Evolutionary conservation across 2,888 invertebrate genomes (phyloP), one percentile per base, ranked within the genome.

Genomic region (Seladonia tumulorum): DNA sequence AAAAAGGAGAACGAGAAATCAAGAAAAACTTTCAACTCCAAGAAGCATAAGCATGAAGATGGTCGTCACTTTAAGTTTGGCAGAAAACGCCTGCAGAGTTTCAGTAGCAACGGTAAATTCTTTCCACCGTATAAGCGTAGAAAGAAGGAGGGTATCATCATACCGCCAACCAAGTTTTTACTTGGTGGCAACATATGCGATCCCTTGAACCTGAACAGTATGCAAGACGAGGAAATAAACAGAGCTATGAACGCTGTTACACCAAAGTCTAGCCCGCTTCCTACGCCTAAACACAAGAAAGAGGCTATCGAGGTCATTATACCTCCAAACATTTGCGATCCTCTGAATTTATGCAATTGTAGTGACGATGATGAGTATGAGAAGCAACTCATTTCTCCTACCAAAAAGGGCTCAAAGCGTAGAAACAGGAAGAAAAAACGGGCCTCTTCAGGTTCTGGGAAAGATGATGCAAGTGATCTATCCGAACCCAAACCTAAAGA

Each of bases 181-280:
- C 96, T 99, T 2, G 99, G 99, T 71, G 99, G 99, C 14, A 99
- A 98, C 95, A 99, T 99, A 90, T 97, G 97, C 90, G 99, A 99
- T 96, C 99, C 99, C 0, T 95, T 99, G 72, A 99, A 99, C 95
- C 95, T 99, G 85, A 98, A 98, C 93, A 98, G 99, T 93, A 96
- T 99, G 92, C 98, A 97, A 95, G 97, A 98, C 94, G 97, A 97
- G 94, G 97, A 97, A 91, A 96, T 97, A 35, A 97, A 97, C 92
- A 96, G 97, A 90, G 97, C 97, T 12, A 97, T 98, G 96, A 98
- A 98, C 95, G 97, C 98, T n/a, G 97, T 97, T 0, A 99, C 99
- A 25, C 99, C 99, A 78, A 97, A 98, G 93, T 98, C 98, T 49
- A 99, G 99, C 82, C 99, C 99, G 0, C 95, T 98, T 93, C 97